These are phyloP conservation scores for Diaprepes abbreviatus DNA, from an alignment of 2,888 invertebrate species.

Conservation along the genomic window DNA sequence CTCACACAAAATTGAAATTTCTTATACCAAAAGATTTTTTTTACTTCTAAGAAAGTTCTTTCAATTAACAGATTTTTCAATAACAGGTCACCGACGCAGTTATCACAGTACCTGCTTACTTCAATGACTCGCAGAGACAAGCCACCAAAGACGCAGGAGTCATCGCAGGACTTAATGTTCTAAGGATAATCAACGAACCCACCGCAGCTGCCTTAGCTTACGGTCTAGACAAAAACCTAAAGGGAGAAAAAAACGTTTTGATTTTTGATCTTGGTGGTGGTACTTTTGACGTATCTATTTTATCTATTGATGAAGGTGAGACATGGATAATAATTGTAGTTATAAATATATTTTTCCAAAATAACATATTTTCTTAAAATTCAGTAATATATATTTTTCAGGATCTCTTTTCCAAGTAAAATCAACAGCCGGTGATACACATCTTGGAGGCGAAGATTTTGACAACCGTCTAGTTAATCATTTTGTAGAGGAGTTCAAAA, in stretches of 20 bases:
- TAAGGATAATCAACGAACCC: slow-evolving; percentile 92
- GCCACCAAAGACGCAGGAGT: slow-evolving; percentile 92
- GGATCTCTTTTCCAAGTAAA: slow-evolving; percentile 85
- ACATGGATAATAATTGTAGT: slow-evolving; percentile 66
- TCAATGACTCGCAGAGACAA: slow-evolving; percentile 86
- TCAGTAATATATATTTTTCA: slow-evolving; percentile 33
- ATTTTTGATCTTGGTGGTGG: slow-evolving; percentile 88
- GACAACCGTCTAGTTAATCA: slow-evolving; percentile 85
- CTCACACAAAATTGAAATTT: no score
- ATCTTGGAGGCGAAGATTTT: slow-evolving; percentile 85
- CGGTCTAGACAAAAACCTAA: slow-evolving; percentile 82
- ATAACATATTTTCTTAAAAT: no score
- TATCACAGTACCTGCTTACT: slow-evolving; percentile 87
- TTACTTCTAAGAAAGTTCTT: no score
- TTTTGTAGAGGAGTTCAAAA: slow-evolving; percentile 83
- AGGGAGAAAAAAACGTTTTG: slow-evolving; percentile 81
- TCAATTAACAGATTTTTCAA: not conserved
- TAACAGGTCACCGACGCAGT: slow-evolving; percentile 81
- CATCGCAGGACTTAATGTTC: slow-evolving; percentile 88
- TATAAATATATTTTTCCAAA: no score
- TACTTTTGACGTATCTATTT: slow-evolving; percentile 92
- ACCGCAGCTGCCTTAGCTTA: slow-evolving; percentile 91
- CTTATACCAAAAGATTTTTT: no score
- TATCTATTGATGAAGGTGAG: slow-evolving; percentile 89
- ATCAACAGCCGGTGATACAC: slow-evolving; percentile 86